Base-by-base conservation (phyloP, 2,888 invertebrate species). In the Danaus chrysippus region DNA sequence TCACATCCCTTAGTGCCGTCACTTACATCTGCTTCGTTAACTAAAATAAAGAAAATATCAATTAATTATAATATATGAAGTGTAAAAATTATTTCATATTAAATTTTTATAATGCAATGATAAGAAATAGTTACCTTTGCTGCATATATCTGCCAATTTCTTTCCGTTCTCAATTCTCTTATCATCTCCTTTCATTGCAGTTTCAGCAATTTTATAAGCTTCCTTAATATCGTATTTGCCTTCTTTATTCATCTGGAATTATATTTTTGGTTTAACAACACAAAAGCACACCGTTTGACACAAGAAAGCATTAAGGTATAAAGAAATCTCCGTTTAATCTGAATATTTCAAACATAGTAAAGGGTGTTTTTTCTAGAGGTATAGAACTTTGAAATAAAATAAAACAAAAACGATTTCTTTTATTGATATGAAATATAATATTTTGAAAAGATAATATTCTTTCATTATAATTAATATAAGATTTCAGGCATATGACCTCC, bases 1-100 rank as follows among this genome's bases (percentile, higher is more conserved):
- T 90, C 89, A 65, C 90, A 90, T 0, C 90, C 90, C 42, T 84
- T 83, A 17, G 84, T 82, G 0, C 84, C 87, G 54, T 90, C 90
- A 17, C 69, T 77, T 0, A 87, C 87, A 58, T 71, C 59, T 0
- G 72, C 68, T 0, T 88, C 82, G 58, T 90, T 89, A 0, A 87
- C 88, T 87, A 70, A 58, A 81, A 82, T 54, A 12, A 42, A 43
- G 56, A 41, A 10, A 44, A 54, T 13, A 3, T 52, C 13, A 11
- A 11, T 9, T 9, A 41, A 13, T 19, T 19, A 12, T 17, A 17
- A 56, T 44, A 10, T 19, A 12, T 41, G 12, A 43, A 10, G 41
- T 41, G 34, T 34, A 10, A 43, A 10, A 13, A 8, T 10, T 1
- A n/a, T 56, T 43, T 15, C 13, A 43, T 42, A n/a, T 42, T 15